Percentiles rank a stretch among this genome's conserved stretches.
Conservation (phyloP, 2,797 vertebrate genomes). For the Scolopax rusticola region DNA sequence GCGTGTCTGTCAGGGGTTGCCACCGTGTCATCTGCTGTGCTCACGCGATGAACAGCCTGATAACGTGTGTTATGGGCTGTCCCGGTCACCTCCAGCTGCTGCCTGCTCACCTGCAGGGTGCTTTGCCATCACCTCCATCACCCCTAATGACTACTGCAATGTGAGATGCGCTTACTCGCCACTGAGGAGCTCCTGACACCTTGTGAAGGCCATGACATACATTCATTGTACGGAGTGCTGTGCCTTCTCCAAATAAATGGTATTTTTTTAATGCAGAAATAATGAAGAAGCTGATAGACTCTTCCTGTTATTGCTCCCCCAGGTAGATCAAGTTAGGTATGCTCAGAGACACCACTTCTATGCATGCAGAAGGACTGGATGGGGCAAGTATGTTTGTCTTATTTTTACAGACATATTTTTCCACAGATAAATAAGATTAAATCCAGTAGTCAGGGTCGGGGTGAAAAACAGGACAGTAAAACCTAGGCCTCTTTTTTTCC, state of each 20-base stretch:
- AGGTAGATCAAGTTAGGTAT: not conserved
- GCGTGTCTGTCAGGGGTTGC: not conserved
- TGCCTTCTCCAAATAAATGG: not conserved
- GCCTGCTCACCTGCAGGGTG: not conserved
- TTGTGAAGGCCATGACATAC: not conserved
- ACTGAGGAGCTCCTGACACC: not conserved
- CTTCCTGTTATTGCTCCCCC: not conserved
- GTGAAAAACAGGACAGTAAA: not conserved
- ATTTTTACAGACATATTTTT: not conserved
- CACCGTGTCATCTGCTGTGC: accelerated
- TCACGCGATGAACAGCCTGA: accelerated
- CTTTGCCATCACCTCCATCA: accelerated
- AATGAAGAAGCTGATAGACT: not conserved
- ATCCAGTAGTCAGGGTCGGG: not conserved
- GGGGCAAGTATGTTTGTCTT: not conserved
- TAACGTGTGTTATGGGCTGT: accelerated
- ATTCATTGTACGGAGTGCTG: not conserved
- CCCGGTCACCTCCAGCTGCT: not conserved
- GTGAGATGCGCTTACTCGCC: accelerated
- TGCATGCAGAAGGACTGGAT: accelerated
- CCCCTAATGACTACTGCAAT: accelerated
- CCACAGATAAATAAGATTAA: not conserved
- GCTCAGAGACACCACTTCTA: not conserved
- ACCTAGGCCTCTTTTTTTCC: not conserved
- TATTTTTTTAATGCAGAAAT: not conserved